Conservation (phyloP, 2,797 vertebrate genomes). For the Meriones psammophilus region DNA sequence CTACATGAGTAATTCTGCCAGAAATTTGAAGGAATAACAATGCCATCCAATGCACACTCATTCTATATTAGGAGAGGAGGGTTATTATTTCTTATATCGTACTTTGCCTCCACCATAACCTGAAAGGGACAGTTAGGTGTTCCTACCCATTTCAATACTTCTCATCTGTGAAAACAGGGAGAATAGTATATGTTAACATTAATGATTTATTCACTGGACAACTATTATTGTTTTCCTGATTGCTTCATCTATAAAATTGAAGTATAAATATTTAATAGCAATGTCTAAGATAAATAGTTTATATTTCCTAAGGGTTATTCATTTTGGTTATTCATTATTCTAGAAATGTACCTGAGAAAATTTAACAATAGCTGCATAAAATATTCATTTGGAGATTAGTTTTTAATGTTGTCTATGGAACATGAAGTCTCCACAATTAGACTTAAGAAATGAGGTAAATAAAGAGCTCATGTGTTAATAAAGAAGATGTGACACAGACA, state of each 20-base stretch:
- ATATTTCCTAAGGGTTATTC: background rate
- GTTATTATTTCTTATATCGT: background rate
- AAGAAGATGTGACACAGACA: background rate
- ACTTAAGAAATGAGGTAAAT: background rate
- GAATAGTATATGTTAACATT: background rate
- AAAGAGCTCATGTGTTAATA: background rate
- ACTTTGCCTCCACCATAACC: background rate
- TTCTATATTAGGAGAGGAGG: background rate
- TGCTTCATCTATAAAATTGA: background rate
- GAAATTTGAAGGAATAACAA: background rate
- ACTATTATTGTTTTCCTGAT: background rate
- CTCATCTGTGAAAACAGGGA: background rate
- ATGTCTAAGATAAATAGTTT: background rate
- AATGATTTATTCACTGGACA: background rate
- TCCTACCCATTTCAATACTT: background rate
- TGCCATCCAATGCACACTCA: background rate
- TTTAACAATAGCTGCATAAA: background rate
- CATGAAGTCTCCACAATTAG: background rate
- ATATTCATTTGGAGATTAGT: background rate
- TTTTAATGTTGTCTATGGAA: background rate
- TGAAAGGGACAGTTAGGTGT: background rate
- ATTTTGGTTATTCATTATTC: background rate
- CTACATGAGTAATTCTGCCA: background rate
- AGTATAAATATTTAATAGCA: conserved; percentile 30
- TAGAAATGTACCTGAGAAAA: background rate